These are phyloP conservation scores for Myotis davidii DNA, from an alignment of 2,113 vertebrate species.

Conservation along the genomic window DNA sequence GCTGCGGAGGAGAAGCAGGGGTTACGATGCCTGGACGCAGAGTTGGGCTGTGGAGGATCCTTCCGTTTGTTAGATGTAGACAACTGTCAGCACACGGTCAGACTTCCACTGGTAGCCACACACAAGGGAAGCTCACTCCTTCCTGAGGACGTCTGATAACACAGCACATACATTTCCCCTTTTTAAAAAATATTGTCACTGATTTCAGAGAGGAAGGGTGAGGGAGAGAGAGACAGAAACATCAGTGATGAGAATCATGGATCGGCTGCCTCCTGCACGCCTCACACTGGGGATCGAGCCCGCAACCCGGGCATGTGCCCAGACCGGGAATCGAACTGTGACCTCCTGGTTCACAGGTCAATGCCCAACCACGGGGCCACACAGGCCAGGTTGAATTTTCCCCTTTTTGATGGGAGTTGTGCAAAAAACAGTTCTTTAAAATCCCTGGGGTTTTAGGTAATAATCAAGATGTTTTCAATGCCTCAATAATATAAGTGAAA, in stretches of 20 bases:
- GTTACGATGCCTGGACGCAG: neutral
- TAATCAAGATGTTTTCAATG: constrained; percentile 2
- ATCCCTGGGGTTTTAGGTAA: neutral
- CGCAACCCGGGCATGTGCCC: too few relatives aligned
- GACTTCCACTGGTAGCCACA: neutral
- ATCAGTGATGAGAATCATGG: too few relatives aligned
- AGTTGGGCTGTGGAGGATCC: neutral
- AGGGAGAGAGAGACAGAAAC: too few relatives aligned
- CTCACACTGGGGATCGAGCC: too few relatives aligned
- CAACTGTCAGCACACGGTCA: neutral
- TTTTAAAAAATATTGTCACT: neutral
- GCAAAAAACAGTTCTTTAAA: neutral
- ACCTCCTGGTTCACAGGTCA: too few relatives aligned
- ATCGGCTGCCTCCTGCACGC: too few relatives aligned
- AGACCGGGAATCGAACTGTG: too few relatives aligned
- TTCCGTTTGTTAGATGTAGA: neutral
- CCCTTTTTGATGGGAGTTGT: neutral
- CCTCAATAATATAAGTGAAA: neutral
- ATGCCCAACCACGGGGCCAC: too few relatives aligned
- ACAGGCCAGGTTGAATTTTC: too few relatives aligned
- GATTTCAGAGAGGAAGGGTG: too few relatives aligned
- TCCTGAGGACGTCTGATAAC: neutral
- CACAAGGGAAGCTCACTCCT: neutral
- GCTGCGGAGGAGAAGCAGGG: neutral
- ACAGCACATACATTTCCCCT: too few relatives aligned